These are phyloP conservation scores for Recurvirostra avosetta DNA, from an alignment of 2,113 vertebrate genomes.

Conservation along the genomic window DNA sequence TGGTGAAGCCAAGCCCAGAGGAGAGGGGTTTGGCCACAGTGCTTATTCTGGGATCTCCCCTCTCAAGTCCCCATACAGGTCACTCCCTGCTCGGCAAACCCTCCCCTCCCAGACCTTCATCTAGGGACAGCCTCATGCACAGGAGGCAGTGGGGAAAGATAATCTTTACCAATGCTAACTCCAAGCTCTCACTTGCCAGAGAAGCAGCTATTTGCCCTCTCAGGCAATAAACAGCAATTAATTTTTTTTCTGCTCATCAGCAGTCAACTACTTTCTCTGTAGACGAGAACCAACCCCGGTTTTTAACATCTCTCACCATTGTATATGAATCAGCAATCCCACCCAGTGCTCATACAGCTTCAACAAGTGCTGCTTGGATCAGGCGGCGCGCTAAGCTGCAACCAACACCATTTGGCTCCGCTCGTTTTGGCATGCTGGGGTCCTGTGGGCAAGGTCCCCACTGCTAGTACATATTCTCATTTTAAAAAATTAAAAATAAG, in stretches of 20 bases:
- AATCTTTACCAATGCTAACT: background rate
- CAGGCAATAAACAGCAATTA: background rate
- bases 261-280: background rate
- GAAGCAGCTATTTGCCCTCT: background rate
- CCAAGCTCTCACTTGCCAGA: background rate
- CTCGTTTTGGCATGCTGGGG: background rate
- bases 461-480: background rate
- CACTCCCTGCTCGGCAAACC: background rate
- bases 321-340: background rate
- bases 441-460: background rate
- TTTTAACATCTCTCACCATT: background rate
- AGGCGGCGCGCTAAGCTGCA: background rate
- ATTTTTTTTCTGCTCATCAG: background rate
- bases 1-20: background rate
- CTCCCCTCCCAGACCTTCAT: background rate
- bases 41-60: background rate
- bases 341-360: background rate
- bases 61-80: background rate
- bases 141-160: background rate
- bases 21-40: background rate
- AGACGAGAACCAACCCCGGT: background rate
- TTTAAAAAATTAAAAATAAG: background rate
- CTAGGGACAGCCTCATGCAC: rapidly evolving
- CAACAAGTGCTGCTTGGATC: background rate
- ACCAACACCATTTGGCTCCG: background rate